phyloP scores from a whole-genome alignment of 2,113 vertebrate species.

The Catharus fuscescens region DNA sequence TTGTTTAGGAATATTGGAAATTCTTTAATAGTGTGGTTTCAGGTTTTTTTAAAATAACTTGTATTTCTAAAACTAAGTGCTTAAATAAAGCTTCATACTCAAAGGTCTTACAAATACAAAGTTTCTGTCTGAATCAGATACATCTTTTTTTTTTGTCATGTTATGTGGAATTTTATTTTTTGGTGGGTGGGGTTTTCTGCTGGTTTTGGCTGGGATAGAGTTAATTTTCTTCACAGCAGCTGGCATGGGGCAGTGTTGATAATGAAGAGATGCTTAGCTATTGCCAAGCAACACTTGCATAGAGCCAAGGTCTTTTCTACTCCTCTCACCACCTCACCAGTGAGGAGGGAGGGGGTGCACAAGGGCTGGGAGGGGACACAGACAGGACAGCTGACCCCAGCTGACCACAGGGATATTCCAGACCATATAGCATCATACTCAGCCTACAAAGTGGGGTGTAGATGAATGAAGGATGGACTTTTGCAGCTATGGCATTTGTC shows the following conservation, averaged over 20 bases:
- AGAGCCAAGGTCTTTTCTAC: background rate
- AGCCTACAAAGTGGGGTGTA: background rate
- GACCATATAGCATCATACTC: background rate
- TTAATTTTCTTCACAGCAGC: background rate
- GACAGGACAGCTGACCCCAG: no score
- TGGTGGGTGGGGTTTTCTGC: background rate
- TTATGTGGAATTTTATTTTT: background rate
- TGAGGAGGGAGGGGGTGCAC: background rate
- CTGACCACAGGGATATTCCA: background rate
- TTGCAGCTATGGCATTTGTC: rapidly evolving
- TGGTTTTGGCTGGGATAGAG: background rate
- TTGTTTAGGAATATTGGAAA: background rate
- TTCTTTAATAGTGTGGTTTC: background rate
- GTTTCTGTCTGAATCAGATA: background rate
- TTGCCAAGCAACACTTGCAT: background rate
- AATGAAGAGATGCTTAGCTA: background rate
- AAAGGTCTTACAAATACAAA: background rate
- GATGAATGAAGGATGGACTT: background rate
- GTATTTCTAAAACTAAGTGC: background rate
- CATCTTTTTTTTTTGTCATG: rapidly evolving
- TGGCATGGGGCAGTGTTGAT: background rate
- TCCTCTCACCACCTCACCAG: background rate
- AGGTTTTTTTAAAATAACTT: background rate
- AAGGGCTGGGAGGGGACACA: background rate
- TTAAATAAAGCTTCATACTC: background rate